These are phyloP conservation scores for Carposina sasakii DNA, from an alignment of 1,140 invertebrate species.

Conservation along the genomic window DNA sequence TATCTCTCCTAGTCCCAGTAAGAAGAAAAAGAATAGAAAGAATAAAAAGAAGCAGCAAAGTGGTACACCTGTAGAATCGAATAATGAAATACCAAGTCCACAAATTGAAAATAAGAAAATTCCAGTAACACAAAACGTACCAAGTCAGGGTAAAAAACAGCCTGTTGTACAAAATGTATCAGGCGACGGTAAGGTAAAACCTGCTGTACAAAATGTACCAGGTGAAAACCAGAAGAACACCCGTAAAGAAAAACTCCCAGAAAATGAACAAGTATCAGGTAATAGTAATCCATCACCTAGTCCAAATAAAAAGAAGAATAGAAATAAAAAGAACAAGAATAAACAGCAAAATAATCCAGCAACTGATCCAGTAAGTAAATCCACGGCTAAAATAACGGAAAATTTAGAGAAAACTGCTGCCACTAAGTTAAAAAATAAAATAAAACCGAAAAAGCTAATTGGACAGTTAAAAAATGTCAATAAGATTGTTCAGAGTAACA, in stretches of 20 bases:
- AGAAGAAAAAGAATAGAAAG: constrained; percentile 38
- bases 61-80: constrained; percentile 1
- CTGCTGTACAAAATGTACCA: not conserved
- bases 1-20: not conserved
- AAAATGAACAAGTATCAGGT: constrained; percentile 24
- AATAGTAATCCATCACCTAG: constrained; percentile 9
- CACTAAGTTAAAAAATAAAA: constrained; percentile 45
- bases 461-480: constrained; percentile 44
- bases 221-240: constrained; percentile 36
- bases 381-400: constrained; percentile 38
- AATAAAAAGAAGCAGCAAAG: constrained; percentile 23
- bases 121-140: too few species aligned
- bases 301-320: constrained; percentile 16
- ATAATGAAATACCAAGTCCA: too few species aligned
- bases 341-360: constrained; percentile 3
- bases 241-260: constrained; percentile 14
- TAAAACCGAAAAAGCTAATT: constrained; percentile 52
- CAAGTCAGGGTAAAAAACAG: too few species aligned
- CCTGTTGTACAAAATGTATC: too few species aligned
- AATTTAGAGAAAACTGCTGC: constrained; percentile 33
- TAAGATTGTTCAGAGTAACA: constrained; percentile 25
- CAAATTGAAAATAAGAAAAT: too few species aligned
- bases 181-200: not conserved
- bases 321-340: constrained; percentile 16
- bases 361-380: constrained; percentile 21